These are phyloP conservation scores for Allolobophora icterica DNA, from an alignment of 2,888 invertebrate species.

Conservation along the genomic window DNA sequence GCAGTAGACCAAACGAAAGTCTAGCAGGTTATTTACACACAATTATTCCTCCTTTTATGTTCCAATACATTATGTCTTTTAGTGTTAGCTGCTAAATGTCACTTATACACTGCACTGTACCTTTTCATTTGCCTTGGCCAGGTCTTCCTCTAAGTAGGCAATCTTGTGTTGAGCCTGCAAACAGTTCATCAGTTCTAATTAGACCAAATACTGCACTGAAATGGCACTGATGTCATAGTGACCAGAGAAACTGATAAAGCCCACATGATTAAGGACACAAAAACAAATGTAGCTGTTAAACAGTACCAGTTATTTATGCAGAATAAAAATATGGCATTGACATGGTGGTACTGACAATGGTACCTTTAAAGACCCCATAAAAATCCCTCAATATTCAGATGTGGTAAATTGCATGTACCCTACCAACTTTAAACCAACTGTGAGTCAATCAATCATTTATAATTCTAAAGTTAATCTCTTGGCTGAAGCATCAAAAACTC, in stretches of 20 bases:
- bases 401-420: background rate
- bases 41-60: background rate
- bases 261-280: no score
- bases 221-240: background rate
- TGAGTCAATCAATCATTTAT: background rate
- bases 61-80: background rate
- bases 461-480: background rate
- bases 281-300: background rate
- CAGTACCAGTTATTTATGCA: background rate
- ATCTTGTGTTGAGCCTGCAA: conserved; percentile 27
- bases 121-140: conserved; percentile 27
- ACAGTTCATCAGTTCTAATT: background rate
- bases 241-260: no score
- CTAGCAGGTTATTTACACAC: background rate
- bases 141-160: conserved; percentile 27
- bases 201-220: background rate
- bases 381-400: background rate
- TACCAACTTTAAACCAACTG: no score
- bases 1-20: no score
- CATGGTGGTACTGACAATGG: background rate
- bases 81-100: background rate
- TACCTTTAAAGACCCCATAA: background rate
- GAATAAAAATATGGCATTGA: background rate
- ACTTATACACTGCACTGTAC: background rate
- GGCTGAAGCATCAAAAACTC: background rate